Evolutionary conservation across 2,797 vertebrate genomes (phyloP).

Genomic region (Otolemur crassicaudatus): DNA sequence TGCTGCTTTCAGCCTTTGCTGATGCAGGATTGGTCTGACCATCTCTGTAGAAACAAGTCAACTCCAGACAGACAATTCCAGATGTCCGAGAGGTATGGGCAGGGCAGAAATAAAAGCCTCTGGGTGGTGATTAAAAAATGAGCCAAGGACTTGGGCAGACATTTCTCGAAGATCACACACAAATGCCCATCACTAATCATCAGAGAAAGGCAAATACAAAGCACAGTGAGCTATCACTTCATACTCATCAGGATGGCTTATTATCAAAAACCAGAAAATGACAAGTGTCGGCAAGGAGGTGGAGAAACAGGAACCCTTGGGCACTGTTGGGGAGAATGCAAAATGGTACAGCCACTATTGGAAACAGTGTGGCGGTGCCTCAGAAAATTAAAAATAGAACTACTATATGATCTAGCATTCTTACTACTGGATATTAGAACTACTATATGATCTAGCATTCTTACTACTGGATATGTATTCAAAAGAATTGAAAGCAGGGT

Average conservation of each 20-base stretch:
- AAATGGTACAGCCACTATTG: neutral
- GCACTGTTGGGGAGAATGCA: neutral
- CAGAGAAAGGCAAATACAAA: neutral
- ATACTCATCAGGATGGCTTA: neutral
- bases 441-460: neutral
- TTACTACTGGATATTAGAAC: neutral
- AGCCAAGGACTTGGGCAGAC: neutral
- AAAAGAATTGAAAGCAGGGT: neutral
- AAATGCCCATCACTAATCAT: neutral
- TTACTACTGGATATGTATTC: neutral
- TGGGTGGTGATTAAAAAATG: neutral
- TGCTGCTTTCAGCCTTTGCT: neutral
- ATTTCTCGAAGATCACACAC: neutral
- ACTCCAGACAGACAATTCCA: too few relatives aligned
- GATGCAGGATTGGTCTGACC: neutral
- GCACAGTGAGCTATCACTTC: neutral
- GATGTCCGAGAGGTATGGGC: too few relatives aligned
- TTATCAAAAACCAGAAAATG: neutral
- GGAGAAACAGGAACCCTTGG: neutral
- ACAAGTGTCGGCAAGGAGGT: neutral
- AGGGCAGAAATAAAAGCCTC: neutral
- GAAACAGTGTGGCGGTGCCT: neutral
- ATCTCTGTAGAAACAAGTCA: neutral
- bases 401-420: neutral
- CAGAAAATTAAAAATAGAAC: neutral